Percentiles rank a stretch among this genome's conserved stretches.
Evolutionary conservation across 1,140 invertebrate genomes (phyloP).

Genomic region (Pissodes strobi): DNA sequence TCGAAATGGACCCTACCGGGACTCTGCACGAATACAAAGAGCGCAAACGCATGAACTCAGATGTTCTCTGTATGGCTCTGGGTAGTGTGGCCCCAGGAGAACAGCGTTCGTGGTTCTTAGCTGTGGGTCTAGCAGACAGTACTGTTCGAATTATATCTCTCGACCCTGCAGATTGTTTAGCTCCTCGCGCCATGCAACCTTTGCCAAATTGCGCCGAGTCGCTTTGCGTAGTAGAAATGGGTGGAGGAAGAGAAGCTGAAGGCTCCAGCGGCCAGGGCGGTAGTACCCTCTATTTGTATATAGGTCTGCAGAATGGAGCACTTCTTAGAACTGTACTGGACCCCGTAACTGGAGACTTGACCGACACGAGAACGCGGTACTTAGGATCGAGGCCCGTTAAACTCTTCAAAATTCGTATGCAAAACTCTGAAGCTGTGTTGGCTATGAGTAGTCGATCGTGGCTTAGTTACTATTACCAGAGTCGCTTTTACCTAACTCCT

Average conservation of each 20-base stretch:
- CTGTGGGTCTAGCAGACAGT: slow-evolving; percentile 94
- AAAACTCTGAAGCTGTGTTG: slow-evolving; percentile 93
- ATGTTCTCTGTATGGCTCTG: slow-evolving; percentile 98
- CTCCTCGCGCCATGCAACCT: slow-evolving; percentile 93
- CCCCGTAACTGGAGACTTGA: slow-evolving; percentile 94
- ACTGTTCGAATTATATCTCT: slow-evolving; percentile 97
- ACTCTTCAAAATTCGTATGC: slow-evolving; percentile 78
- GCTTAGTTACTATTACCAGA: slow-evolving; percentile 99
- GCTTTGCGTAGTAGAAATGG: slow-evolving; percentile 92
- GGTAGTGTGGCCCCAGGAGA: slow-evolving; percentile 94
- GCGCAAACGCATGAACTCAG: slow-evolving; percentile 92
- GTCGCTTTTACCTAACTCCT: slow-evolving; percentile 93
- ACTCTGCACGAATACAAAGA: slow-evolving; percentile 95
- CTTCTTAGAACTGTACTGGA: slow-evolving; percentile 94
- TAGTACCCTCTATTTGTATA: slow-evolving; percentile 92
- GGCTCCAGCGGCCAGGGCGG: slow-evolving; percentile 59
- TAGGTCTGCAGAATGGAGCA: slow-evolving; percentile 97
- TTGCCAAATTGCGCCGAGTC: slow-evolving; percentile 96
- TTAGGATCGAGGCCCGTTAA: slow-evolving; percentile 57
- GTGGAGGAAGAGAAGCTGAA: slow-evolving; percentile 65
- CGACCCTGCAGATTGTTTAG: slow-evolving; percentile 91
- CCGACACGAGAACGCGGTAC: slow-evolving; percentile 90
- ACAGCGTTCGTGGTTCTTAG: slow-evolving; percentile 93
- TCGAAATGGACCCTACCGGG: slow-evolving; percentile 91
- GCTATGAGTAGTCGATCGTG: slow-evolving; percentile 98